A percentile compares a stretch with the other conserved stretches of the same genome.
Conservation (phyloP, 2,113 vertebrate genomes). For the Anseranas semipalmata region DNA sequence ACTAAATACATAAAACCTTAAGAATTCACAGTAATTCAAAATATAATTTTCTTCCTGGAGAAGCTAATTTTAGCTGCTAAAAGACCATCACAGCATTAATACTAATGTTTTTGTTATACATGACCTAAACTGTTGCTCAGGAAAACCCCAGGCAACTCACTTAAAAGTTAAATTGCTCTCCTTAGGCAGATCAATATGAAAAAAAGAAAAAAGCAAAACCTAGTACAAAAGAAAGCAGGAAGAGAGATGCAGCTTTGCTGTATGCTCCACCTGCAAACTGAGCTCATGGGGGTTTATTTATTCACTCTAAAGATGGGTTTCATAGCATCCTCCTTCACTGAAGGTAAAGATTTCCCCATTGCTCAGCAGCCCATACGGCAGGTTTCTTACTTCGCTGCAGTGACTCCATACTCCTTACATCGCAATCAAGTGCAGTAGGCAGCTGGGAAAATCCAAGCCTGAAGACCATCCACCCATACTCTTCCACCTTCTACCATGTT, state of each 20-base stretch:
- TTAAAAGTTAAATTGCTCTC: not conserved
- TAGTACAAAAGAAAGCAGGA: not conserved
- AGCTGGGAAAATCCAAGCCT: not conserved
- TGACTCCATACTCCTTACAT: not conserved
- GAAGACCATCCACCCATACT: not conserved
- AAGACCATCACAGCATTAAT: not conserved
- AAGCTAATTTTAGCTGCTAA: conserved; percentile 6
- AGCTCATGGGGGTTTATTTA: not conserved
- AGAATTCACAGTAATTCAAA: conserved; percentile 37
- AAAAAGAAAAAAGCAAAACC: not conserved
- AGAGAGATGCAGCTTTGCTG: not conserved
- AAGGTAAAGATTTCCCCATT: not conserved
- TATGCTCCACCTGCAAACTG: not conserved
- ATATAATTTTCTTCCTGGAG: not conserved
- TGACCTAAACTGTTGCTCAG: not conserved
- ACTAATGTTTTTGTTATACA: not conserved
- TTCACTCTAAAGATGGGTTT: not conserved
- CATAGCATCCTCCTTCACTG: not conserved
- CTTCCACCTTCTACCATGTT: too few species aligned
- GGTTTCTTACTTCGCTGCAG: not conserved
- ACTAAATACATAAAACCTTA: conserved; percentile 27
- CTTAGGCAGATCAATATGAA: not conserved
- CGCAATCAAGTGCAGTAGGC: accelerated
- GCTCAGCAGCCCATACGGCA: not conserved
- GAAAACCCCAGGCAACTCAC: not conserved